Base-by-base conservation (phyloP, 2,113 vertebrate species). In the Xyliphius kryptos region DNA sequence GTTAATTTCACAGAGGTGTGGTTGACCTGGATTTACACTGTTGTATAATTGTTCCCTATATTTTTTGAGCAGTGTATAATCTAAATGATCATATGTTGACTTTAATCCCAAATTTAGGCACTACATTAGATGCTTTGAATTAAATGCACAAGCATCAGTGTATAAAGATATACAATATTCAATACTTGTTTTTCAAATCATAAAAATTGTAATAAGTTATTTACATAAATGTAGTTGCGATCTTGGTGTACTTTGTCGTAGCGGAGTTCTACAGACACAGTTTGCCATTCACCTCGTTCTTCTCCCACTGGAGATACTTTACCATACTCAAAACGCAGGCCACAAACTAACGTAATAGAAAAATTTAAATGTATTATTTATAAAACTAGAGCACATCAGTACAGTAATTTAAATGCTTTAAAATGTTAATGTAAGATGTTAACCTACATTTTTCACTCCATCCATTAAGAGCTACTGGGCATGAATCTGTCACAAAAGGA, bases 271-370 rank as follows among this genome's bases (percentile, higher is more conserved):
- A 69, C 78, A 0, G 0, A 0, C 0, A 20, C 2, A 0, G 84
- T 83, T 47, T 48, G 0, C 86, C 86, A 88, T 14, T 88, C 83
- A 57, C 82, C 84, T 0, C 77, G 52, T n/a, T n/a, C 48, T 4
- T 46, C 37, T 2, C 72, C 73, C 3, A 49, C 5, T 46, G 43
- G 1, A 11, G 0, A 49, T 15, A 85, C 1, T 6, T n/a, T 5
- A 0, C 7, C 13, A 2, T 86, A 9, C 0, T 0, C 0, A 38
- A 86, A 26, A 1, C 8, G 0, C 22, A 77, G 70, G 0, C 80
- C 77, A 66, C 86, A 87, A 11, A 20, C 87, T 88, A 65, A 9
- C 65, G 1, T 56, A 63, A 49, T 6, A 12, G 55, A 3, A 19
- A 52, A 43, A 7, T 37, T 10, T 50, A 12, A n/a, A 41, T 41